Percentiles rank a stretch among this genome's conserved stretches.
Evolutionary conservation across 2,113 vertebrate genomes (phyloP).

Genomic region (Setophaga coronata): DNA sequence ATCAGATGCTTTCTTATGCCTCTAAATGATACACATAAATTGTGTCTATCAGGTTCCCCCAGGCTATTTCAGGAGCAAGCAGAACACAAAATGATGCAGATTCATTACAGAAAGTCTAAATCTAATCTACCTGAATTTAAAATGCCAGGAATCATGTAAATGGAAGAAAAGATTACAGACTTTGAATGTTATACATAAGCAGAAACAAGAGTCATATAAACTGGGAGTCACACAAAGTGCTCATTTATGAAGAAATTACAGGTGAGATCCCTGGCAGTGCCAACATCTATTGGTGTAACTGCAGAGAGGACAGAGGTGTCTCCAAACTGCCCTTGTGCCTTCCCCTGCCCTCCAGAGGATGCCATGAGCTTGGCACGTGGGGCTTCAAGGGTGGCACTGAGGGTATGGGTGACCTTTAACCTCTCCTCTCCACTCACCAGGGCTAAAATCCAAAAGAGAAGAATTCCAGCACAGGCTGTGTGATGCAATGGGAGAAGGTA

Average conservation of each 20-base stretch:
- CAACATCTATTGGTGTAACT: neutral
- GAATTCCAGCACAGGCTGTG: neutral
- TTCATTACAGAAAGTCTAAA: constrained; percentile 40
- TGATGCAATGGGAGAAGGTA: neutral
- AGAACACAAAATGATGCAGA: constrained; percentile 26
- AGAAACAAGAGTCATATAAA: neutral
- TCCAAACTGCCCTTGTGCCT: neutral
- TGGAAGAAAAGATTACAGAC: neutral
- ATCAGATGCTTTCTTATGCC: constrained; percentile 8
- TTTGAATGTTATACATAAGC: neutral
- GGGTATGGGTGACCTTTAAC: neutral
- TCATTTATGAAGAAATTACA: neutral
- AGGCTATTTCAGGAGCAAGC: constrained; percentile 4
- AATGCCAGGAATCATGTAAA: constrained; percentile 3
- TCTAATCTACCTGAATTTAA: constrained; percentile 47
- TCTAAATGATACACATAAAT: constrained; percentile 33
- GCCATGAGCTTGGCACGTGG: neutral
- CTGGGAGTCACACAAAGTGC: neutral
- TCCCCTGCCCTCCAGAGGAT: neutral
- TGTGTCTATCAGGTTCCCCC: neutral
- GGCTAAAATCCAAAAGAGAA: neutral
- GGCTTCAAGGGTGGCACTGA: neutral
- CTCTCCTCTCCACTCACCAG: neutral
- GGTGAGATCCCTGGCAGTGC: neutral
- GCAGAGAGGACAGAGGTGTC: neutral